Percentiles rank a stretch among this genome's conserved stretches.
Conservation (phyloP, 2,888 invertebrate species). For the Amphimallon solstitiale region DNA sequence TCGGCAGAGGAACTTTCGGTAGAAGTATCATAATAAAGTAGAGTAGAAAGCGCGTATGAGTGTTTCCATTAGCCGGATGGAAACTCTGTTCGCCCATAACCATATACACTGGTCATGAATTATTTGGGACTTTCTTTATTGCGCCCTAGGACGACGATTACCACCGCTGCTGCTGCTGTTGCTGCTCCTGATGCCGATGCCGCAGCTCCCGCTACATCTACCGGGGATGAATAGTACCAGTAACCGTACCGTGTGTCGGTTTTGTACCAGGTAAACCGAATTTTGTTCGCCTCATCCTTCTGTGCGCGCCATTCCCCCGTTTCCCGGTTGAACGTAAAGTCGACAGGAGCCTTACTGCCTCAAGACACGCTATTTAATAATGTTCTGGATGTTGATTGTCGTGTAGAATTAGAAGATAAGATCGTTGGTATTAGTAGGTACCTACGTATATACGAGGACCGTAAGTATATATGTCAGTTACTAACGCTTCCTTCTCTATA, state of each 20-base stretch:
- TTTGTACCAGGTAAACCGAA: constrained; percentile 27
- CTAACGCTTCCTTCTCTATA: not conserved
- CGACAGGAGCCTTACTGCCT: constrained; percentile 32
- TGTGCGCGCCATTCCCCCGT: not conserved
- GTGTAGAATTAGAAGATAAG: constrained; percentile 25
- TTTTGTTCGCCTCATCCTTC: not conserved
- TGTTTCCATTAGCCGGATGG: constrained; percentile 44
- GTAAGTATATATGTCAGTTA: not conserved
- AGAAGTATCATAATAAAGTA: constrained; percentile 35
- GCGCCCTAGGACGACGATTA: constrained; percentile 30
- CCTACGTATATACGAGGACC: not conserved
- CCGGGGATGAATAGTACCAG: not conserved
- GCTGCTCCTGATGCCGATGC: not conserved
- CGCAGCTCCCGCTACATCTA: not conserved
- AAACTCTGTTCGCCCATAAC: constrained; percentile 43
- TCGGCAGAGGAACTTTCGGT: not conserved
- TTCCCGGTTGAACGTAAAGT: constrained; percentile 1
- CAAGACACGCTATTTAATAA: constrained; percentile 37
- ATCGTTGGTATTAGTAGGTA: not conserved
- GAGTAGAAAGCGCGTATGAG: constrained; percentile 36
- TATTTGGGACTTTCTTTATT: constrained; percentile 45
- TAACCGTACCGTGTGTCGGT: constrained; percentile 8
- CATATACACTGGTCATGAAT: constrained; percentile 45
- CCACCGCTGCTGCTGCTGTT: not conserved
- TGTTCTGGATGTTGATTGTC: constrained; percentile 36